These are phyloP conservation scores for Tinea pellionella DNA, from an alignment of 2,888 invertebrate genomes.

Conservation along the genomic window DNA sequence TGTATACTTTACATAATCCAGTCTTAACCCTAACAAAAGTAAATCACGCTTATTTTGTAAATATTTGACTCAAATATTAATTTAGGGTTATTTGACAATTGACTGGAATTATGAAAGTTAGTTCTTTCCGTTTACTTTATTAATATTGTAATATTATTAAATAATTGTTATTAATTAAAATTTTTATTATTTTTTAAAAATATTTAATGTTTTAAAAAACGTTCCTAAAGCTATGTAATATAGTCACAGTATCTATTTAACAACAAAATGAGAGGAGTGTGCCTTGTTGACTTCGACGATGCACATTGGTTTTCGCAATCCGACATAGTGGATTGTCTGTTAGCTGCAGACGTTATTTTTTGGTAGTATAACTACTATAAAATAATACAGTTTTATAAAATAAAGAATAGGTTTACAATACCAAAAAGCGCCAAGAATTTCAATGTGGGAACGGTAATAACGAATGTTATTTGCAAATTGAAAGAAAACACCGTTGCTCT, in stretches of 20 bases:
- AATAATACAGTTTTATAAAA: background rate
- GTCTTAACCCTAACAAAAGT: background rate
- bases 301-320: no score
- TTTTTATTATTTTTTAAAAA: no score
- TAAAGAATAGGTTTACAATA: no score
- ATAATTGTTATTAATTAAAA: background rate
- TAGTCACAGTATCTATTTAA: no score
- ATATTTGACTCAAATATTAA: background rate
- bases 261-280: no score
- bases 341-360: no score
- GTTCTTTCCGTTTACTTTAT: background rate
- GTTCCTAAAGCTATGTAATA: no score
- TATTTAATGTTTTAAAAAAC: no score
- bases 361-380: no score
- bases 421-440: background rate
- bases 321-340: no score
- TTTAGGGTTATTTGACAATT: constrained; percentile 5
- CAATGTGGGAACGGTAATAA: background rate
- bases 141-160: background rate
- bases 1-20: background rate
- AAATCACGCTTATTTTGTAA: background rate
- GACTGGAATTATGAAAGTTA: background rate
- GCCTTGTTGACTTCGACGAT: no score
- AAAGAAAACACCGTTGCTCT: constrained; percentile 13
- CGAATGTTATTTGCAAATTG: constrained; percentile 13